phyloP scores from a whole-genome alignment of 2,888 invertebrate species.

The Drosophila cyrtoloma region DNA sequence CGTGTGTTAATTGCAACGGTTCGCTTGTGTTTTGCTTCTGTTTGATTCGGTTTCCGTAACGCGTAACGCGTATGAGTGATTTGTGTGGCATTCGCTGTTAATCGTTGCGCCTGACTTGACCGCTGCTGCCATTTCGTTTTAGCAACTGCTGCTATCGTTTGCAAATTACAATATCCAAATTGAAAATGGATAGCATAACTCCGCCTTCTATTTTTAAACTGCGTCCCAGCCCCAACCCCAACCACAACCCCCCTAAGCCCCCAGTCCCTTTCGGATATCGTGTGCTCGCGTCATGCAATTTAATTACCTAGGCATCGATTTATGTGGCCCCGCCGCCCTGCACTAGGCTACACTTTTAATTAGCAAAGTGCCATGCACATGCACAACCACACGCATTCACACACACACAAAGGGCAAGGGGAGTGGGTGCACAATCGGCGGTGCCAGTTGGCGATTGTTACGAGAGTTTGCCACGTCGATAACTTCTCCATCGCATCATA shows the following conservation, averaged over 20 bases:
- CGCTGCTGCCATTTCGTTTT: slow-evolving; percentile 25
- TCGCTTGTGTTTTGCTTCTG: background rate
- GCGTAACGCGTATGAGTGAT: slow-evolving; percentile 63
- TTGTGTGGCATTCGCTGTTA: slow-evolving; percentile 39
- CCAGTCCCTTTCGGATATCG: slow-evolving; percentile 31
- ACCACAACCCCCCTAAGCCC: background rate
- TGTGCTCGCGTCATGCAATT: slow-evolving; percentile 72
- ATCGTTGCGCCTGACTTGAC: slow-evolving; percentile 21
- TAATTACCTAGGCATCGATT: slow-evolving; percentile 81
- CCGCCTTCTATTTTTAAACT: background rate
- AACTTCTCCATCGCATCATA: slow-evolving; percentile 40
- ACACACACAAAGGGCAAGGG: background rate
- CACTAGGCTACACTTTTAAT: slow-evolving; percentile 75
- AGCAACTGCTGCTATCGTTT: slow-evolving; percentile 45
- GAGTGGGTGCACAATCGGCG: slow-evolving; percentile 24
- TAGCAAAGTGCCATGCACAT: slow-evolving; percentile 79
- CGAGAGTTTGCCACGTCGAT: slow-evolving; percentile 55
- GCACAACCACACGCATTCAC: slow-evolving; percentile 45
- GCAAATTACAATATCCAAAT: slow-evolving; percentile 73
- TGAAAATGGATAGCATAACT: slow-evolving; percentile 38
- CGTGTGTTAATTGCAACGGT: background rate
- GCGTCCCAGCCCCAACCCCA: background rate
- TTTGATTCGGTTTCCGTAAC: slow-evolving; percentile 7
- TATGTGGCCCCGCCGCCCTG: slow-evolving; percentile 66
- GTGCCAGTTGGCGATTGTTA: slow-evolving; percentile 76